These are phyloP conservation scores for Pyrocoelia pectoralis DNA, from an alignment of 2,888 invertebrate genomes.

Conservation along the genomic window DNA sequence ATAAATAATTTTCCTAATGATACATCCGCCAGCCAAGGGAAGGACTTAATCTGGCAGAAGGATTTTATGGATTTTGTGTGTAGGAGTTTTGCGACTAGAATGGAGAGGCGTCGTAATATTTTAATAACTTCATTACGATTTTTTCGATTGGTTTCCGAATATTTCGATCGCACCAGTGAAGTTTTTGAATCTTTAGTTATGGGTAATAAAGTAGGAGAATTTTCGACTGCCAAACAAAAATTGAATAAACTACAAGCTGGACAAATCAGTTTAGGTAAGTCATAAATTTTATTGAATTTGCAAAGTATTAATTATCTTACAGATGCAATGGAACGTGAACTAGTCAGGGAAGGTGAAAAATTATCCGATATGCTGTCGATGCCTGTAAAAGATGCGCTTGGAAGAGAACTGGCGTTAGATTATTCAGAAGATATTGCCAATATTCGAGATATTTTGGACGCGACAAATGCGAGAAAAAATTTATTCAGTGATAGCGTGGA, in stretches of 20 bases:
- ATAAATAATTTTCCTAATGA: constrained; percentile 68
- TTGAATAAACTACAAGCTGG: constrained; percentile 68
- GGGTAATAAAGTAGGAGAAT: constrained; percentile 67
- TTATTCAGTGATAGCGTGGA: constrained; percentile 79
- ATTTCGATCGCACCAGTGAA: constrained; percentile 72
- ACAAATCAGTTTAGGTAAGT: constrained; percentile 68
- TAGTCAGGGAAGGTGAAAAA: constrained; percentile 78
- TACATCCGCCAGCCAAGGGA: constrained; percentile 57
- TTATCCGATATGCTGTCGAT: constrained; percentile 79
- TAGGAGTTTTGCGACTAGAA: constrained; percentile 76
- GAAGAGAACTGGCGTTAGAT: constrained; percentile 73
- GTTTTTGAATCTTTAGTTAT: constrained; percentile 73
- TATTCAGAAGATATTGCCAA: constrained; percentile 77
- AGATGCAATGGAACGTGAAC: constrained; percentile 73
- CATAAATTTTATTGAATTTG: background rate
- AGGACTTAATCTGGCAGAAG: constrained; percentile 74
- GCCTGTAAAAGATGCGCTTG: constrained; percentile 80
- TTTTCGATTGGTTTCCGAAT: constrained; percentile 78
- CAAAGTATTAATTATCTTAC: constrained; percentile 3
- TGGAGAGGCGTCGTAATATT: constrained; percentile 77
- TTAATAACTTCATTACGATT: constrained; percentile 78
- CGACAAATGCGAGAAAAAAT: constrained; percentile 73
- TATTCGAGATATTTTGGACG: constrained; percentile 74
- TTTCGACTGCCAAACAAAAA: constrained; percentile 65
- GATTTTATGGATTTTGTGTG: constrained; percentile 87